Evolutionary conservation across 2,113 vertebrate species (phyloP), one percentile per base, ranked within the genome.

Genomic region (Gila orcuttii): DNA sequence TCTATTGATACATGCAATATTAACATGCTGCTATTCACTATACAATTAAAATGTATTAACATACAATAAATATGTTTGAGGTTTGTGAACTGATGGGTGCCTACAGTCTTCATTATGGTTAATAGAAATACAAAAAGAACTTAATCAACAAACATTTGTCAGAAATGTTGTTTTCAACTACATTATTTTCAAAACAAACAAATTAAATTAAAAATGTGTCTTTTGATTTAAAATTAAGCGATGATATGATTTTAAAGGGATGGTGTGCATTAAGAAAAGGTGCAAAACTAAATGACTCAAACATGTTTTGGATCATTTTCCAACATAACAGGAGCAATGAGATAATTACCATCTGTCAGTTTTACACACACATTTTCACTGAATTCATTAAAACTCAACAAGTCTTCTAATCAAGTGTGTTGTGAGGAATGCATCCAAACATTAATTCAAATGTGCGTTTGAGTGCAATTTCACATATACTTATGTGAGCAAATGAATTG

Each of bases 291-390:
- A 76, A 71, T 71, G 64, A 73, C 36, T 79, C 77, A 55, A 17
- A 47, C 64, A 73, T 50, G 13, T 79, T 80, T 55, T 47, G 69
- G 59, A 85, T 68, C 0, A 23, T 71, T 79, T 73, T 31, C 31
- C 21, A 69, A 71, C 52, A 73, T 47, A 60, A 74, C 28, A 52
- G 31, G 66, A 86, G 79, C 45, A 71, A 79, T 33, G 39, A 75
- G 25, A 74, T 25, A 86, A 75, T 86, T 76, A 75, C 69, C 64
- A 73, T 50, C 68, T 74, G 60, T 68, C 84, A 86, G 55, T 71
- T 73, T 80, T 66, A 86, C 47, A 80, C 19, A 33, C 71, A 47
- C 19, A 68, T 85, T 82, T 82, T 69, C 80, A 36, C 9, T 69
- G 62, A 47, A 82, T 52, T 82, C 42, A 82, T 82, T 82, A 82